phyloP scores from a whole-genome alignment of 2,113 vertebrate species.

The Chelonoidis abingdonii region DNA sequence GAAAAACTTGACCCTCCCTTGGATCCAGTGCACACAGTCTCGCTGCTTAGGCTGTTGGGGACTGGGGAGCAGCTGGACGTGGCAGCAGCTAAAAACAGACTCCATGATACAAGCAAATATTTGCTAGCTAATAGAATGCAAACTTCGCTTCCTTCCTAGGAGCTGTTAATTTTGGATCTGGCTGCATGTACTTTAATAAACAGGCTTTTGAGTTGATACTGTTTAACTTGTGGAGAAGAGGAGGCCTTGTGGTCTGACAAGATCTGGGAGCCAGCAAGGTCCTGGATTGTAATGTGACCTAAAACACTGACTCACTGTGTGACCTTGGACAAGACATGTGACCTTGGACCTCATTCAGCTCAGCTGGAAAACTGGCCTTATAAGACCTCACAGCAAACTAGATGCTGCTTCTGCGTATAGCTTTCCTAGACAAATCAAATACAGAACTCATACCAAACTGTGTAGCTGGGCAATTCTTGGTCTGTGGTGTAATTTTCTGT shows the following conservation, averaged over 20 bases:
- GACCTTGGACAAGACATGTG: not conserved
- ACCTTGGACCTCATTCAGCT: not conserved
- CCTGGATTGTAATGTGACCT: not conserved
- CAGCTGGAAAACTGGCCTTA: not conserved
- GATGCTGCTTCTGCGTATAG: not conserved
- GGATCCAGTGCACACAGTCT: accelerated
- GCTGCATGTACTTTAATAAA: not conserved
- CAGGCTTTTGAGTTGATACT: not conserved
- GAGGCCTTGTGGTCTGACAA: not conserved
- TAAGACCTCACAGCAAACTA: accelerated
- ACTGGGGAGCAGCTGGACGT: not conserved
- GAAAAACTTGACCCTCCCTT: not conserved
- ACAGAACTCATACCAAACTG: accelerated
- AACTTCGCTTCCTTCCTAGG: not conserved
- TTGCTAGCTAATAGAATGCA: not conserved
- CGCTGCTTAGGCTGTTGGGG: not conserved
- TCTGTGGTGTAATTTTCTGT: too few relatives aligned
- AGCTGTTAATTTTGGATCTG: not conserved
- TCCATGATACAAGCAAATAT: not conserved
- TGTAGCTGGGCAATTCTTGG: not conserved
- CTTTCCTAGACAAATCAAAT: not conserved
- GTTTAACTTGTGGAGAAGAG: not conserved
- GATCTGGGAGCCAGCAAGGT: not conserved
- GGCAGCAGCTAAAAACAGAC: not conserved
- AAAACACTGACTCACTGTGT: not conserved